Conservation (phyloP, 2,113 vertebrate genomes). For the Cryptomyrus ogoouensis region DNA sequence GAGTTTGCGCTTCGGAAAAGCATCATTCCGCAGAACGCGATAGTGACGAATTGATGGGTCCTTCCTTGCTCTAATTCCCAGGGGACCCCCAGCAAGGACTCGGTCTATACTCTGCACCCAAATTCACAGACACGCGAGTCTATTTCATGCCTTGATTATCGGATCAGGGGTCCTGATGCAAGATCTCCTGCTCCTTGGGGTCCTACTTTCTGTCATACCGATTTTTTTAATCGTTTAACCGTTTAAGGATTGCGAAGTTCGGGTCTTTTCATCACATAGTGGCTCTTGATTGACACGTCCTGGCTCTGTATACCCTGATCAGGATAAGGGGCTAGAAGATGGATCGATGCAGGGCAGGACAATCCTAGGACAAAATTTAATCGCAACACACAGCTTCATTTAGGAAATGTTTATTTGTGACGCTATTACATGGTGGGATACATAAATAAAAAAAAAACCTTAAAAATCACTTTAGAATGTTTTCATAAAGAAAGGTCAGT, state of each 20-base stretch:
- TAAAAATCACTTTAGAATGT: constrained; percentile 64
- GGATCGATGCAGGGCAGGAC: neutral
- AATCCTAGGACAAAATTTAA: neutral
- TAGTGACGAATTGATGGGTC: neutral
- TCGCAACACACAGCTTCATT: constrained; percentile 24
- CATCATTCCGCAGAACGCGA: neutral
- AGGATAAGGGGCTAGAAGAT: neutral
- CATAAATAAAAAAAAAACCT: constrained; percentile 60
- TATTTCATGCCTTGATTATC: neutral
- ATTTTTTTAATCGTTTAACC: neutral
- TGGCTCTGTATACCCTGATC: neutral
- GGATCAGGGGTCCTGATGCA: neutral
- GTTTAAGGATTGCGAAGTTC: neutral
- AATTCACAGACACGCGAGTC: neutral
- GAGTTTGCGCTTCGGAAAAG: neutral
- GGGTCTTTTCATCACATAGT: neutral
- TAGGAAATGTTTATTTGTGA: constrained; percentile 69
- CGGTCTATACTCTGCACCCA: neutral
- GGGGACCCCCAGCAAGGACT: neutral
- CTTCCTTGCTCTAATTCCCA: neutral
- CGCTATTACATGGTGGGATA: constrained; percentile 72
- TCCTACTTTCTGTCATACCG: neutral
- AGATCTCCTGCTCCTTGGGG: neutral
- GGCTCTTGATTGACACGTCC: neutral
- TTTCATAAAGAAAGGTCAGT: constrained; percentile 67